A percentile compares a stretch with the other conserved stretches of the same genome.
phyloP scores from a whole-genome alignment of 2,113 vertebrate species.

The Merops nubicus region DNA sequence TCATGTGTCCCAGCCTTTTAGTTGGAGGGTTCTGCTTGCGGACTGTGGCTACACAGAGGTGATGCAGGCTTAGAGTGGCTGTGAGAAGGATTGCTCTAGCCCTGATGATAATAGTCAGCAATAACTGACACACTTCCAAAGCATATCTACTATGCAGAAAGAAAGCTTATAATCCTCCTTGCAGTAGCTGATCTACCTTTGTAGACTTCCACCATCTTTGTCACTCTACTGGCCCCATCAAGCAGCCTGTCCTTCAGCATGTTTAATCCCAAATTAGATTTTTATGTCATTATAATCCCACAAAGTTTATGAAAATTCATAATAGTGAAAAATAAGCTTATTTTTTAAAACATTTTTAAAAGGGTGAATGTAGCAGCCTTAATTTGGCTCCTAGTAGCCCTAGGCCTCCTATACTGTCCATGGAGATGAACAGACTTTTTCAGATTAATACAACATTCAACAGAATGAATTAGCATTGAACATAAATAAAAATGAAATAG shows the following conservation, averaged over 20 bases:
- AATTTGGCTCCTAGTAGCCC: neutral
- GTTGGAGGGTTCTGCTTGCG: neutral
- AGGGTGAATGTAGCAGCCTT: neutral
- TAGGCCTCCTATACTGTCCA: neutral
- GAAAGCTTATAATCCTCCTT: neutral
- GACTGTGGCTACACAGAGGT: rapidly evolving
- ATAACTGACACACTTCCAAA: neutral
- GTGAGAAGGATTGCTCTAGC: neutral
- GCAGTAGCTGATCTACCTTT: neutral
- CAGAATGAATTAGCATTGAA: neutral
- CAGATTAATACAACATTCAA: neutral
- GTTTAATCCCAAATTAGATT: neutral
- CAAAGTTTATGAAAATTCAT: neutral
- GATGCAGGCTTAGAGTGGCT: neutral
- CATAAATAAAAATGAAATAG: neutral
- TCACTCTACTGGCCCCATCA: neutral
- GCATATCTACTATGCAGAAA: neutral
- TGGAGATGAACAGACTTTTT: neutral
- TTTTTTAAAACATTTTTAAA: neutral
- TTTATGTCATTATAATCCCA: neutral
- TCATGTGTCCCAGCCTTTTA: neutral
- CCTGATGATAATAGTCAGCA: rapidly evolving
- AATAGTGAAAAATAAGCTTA: neutral
- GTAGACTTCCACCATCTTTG: neutral
- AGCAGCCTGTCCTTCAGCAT: rapidly evolving